These are phyloP conservation scores for Dendrocincla fuliginosa DNA, from an alignment of 2,797 vertebrate genomes.

Conservation along the genomic window DNA sequence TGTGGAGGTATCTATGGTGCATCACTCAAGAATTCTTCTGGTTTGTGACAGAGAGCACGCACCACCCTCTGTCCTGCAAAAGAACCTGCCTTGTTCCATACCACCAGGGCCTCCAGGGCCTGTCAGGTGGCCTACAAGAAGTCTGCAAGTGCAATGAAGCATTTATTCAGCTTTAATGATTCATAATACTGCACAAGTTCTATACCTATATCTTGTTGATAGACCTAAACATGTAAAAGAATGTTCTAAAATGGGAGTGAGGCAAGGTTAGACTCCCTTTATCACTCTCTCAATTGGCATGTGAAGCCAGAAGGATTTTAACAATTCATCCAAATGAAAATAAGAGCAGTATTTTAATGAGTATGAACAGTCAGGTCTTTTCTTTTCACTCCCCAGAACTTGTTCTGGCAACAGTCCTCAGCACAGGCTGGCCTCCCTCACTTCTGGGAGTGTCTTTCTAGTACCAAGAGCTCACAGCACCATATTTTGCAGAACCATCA, in stretches of 20 bases:
- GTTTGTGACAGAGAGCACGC: not conserved
- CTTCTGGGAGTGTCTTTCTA: not conserved
- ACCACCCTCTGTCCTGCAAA: not conserved
- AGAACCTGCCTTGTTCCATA: not conserved
- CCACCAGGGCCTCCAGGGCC: not conserved
- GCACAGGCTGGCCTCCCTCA: not conserved
- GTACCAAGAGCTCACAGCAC: not conserved
- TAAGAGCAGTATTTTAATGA: not conserved
- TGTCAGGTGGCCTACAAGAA: not conserved
- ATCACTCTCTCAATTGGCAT: not conserved
- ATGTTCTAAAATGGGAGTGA: not conserved
- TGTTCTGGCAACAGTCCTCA: not conserved
- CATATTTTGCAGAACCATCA: not conserved
- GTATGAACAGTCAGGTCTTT: not conserved
- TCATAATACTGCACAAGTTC: not conserved
- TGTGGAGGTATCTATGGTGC: too few species aligned
- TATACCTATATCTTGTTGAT: fast-evolving
- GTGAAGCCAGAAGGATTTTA: not conserved
- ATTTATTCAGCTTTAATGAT: not conserved
- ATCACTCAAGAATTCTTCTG: not conserved
- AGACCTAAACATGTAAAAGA: not conserved
- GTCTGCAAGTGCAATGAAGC: not conserved
- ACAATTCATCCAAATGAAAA: not conserved
- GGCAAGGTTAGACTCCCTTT: not conserved
- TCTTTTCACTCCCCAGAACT: not conserved